Conservation (phyloP, 2,888 invertebrate genomes). For the Machimus atricapillus region DNA sequence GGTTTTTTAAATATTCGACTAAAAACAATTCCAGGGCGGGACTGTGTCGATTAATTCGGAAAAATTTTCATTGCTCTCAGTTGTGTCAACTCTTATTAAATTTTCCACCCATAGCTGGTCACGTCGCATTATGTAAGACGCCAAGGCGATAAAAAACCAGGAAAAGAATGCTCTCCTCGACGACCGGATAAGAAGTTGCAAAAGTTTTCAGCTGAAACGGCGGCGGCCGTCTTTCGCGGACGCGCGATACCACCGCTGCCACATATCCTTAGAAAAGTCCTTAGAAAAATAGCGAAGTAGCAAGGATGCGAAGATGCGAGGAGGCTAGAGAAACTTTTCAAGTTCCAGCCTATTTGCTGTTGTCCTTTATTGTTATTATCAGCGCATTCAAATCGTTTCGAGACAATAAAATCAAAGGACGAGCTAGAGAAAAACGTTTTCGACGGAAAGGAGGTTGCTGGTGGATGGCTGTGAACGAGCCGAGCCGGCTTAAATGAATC, state of each 20-base stretch:
- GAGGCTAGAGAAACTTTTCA: slow-evolving; percentile 12
- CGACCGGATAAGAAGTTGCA: neutral
- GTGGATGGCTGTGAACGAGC: slow-evolving; percentile 1
- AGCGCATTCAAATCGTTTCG: slow-evolving; percentile 45
- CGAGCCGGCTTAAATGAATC: slow-evolving; percentile 16
- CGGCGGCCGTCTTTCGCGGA: neutral
- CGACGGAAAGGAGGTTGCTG: slow-evolving; percentile 7
- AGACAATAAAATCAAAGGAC: slow-evolving; percentile 46
- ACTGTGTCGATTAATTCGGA: neutral
- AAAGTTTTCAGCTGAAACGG: slow-evolving; percentile 22
- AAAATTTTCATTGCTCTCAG: neutral
- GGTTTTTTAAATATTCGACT: neutral
- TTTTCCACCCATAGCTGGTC: neutral
- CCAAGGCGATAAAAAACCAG: neutral
- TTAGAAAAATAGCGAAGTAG: neutral
- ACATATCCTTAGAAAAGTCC: neutral
- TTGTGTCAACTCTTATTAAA: slow-evolving; percentile 14
- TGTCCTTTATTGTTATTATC: slow-evolving; percentile 45
- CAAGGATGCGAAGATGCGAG: neutral
- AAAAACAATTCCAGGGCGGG: neutral
- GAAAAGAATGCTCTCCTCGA: neutral
- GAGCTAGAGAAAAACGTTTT: slow-evolving; percentile 19
- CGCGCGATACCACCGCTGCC: neutral
- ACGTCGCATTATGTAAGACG: neutral
- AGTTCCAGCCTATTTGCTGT: slow-evolving; percentile 31